Conservation (phyloP, 2,797 vertebrate species). For the Emys orbicularis region DNA sequence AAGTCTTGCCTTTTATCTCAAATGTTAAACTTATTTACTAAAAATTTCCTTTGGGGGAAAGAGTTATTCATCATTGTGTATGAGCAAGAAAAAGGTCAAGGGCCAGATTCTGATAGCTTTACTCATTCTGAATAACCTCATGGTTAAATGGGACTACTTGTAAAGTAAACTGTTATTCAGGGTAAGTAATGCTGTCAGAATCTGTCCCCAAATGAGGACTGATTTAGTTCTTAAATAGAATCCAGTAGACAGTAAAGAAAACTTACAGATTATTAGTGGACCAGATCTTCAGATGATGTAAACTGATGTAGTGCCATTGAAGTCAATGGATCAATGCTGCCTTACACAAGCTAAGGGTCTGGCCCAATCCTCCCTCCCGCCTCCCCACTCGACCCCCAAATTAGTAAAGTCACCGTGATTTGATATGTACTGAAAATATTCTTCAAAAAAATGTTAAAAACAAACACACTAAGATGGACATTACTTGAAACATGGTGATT, state of each 20-base stretch:
- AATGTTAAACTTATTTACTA: background rate
- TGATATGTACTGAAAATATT: background rate
- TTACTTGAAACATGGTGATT: conserved; percentile 11
- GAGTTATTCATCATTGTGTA: background rate
- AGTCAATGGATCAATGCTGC: background rate
- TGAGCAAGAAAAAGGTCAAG: background rate
- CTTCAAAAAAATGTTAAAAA: conserved; percentile 5
- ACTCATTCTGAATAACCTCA: background rate
- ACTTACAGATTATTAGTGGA: background rate
- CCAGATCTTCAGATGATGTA: background rate
- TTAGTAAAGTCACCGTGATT: background rate
- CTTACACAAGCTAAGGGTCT: background rate
- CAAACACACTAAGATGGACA: background rate
- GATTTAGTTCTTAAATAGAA: background rate
- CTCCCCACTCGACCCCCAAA: background rate
- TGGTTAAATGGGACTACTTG: background rate
- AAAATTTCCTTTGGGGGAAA: background rate
- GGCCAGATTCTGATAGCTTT: background rate
- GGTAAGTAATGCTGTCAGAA: background rate
- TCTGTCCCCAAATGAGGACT: background rate
- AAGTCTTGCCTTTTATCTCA: background rate
- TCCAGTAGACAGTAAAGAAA: fast-evolving
- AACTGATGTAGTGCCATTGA: background rate
- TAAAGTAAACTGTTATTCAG: background rate
- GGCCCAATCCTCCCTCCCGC: background rate